phyloP scores from a whole-genome alignment of 2,888 invertebrate genomes.

The Hesperia comma region DNA sequence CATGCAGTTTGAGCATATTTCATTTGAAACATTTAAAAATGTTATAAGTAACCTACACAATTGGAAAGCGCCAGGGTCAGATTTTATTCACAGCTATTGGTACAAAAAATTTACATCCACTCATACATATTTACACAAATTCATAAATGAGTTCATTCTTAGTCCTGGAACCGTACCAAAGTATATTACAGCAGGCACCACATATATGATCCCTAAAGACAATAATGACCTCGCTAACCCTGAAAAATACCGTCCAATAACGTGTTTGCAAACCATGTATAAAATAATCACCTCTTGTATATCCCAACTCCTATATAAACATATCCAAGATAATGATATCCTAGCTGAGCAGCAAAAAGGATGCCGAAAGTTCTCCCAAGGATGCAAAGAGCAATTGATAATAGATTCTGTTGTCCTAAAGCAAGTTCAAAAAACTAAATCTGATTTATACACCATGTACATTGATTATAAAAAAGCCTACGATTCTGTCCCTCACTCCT shows the following conservation, averaged over 20 bases:
- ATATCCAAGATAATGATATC: constrained; percentile 37
- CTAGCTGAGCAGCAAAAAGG: constrained; percentile 34
- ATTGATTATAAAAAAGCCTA: constrained; percentile 47
- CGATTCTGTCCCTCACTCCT: constrained; percentile 42
- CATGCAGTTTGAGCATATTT: constrained; percentile 36
- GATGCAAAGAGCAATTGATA: constrained; percentile 43
- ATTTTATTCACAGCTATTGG: constrained; percentile 43
- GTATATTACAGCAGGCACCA: constrained; percentile 39
- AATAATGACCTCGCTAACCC: constrained; percentile 35
- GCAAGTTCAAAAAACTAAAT: constrained; percentile 33
- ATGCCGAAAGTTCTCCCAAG: constrained; percentile 40
- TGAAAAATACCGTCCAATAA: constrained; percentile 47
- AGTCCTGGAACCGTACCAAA: constrained; percentile 30
- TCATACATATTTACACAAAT: constrained; percentile 30
- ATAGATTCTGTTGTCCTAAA: constrained; percentile 40
- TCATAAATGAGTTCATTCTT: constrained; percentile 39
- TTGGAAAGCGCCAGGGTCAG: constrained; percentile 43
- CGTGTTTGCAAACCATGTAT: constrained; percentile 47
- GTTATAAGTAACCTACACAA: constrained; percentile 37
- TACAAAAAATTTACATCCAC: constrained; percentile 41
- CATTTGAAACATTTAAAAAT: constrained; percentile 31
- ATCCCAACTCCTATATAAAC: constrained; percentile 39
- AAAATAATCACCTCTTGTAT: constrained; percentile 45
- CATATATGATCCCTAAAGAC: constrained; percentile 44
- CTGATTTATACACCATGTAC: constrained; percentile 40